Evolutionary conservation across 1,140 invertebrate species (phyloP).

Genomic region (Ganaspis sp.): DNA sequence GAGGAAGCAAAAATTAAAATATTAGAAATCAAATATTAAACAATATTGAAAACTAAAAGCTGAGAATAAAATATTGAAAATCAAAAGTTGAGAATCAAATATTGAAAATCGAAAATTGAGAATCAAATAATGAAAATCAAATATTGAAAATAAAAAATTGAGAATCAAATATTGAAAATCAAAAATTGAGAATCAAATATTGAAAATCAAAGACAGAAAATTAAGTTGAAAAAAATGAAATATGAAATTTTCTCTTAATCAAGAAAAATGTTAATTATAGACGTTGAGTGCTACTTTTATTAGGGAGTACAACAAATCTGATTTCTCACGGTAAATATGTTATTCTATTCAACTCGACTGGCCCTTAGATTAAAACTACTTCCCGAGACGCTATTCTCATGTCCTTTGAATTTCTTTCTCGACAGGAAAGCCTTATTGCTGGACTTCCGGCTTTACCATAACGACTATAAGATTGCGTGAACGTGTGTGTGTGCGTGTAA

Average conservation of each 20-base stretch:
- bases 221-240: constrained; percentile 18
- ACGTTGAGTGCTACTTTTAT: not conserved
- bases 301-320: not conserved
- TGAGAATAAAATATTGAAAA: too few relatives aligned
- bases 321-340: constrained; percentile 14
- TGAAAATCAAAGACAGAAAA: too few relatives aligned
- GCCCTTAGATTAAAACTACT: constrained; percentile 48
- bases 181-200: too few relatives aligned
- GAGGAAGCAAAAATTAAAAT: too few relatives aligned
- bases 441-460: constrained; percentile 52
- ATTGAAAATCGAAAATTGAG: too few relatives aligned
- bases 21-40: too few relatives aligned
- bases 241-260: not conserved
- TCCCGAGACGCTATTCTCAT: constrained; percentile 36
- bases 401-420: constrained; percentile 20
- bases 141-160: too few relatives aligned
- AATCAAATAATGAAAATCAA: too few relatives aligned
- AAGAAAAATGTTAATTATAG: not conserved
- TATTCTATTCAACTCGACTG: not conserved
- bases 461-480: not conserved
- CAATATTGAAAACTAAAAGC: too few relatives aligned
- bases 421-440: constrained; percentile 57
- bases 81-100: too few relatives aligned
- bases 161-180: too few relatives aligned
- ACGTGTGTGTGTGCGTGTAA: not conserved